Evolutionary conservation across 2,113 vertebrate genomes (phyloP), one percentile per base, ranked within the genome.

Genomic region (Megaleporinus macrocephalus): DNA sequence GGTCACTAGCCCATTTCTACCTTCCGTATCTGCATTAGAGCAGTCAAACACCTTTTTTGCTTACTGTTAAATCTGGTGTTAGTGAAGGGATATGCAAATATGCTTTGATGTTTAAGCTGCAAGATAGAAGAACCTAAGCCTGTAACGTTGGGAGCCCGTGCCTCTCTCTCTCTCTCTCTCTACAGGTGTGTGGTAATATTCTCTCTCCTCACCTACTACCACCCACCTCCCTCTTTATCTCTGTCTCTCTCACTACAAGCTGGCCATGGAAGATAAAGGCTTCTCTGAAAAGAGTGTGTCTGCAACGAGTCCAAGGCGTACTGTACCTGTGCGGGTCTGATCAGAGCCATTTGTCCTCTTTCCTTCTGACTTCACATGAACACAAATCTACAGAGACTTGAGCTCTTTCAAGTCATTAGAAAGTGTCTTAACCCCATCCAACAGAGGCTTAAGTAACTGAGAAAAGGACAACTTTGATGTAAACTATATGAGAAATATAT

Each of bases 241-340:
- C 90, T 91, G 91, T 91, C 89, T 81, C 86, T 86, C 86, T 89
- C n/a, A n/a, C 85, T 90, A 85, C 90, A 88, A 84, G 88, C 92
- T 94, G 93, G 86, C 85, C 73, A 65, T 83, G 88, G 77, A 87
- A 93, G 92, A 94, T 93, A 93, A 92, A 90, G 89, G 84, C 89
- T 87, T 79, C 85, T 88, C 41, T 59, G 78, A 44, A 27, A 22
- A 30, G 49, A 47, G 33, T 20, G 53, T 24, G 49, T 59, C n/a
- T 33, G 57, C 68, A 77, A 33, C 36, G 20, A 51, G 29, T 24
- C 62, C 22, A 59, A 49, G 53, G 22, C n/a, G 24, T 26, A 71
- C 15, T 47, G 53, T 66, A 62, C 57, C 53, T 57, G 30, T 24
- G 53, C 12, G n/a, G 41, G 65, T 14, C 24, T 55, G 55, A 70